These are phyloP conservation scores for Andricus quercusramuli DNA, from an alignment of 2,888 invertebrate species.

Conservation along the genomic window DNA sequence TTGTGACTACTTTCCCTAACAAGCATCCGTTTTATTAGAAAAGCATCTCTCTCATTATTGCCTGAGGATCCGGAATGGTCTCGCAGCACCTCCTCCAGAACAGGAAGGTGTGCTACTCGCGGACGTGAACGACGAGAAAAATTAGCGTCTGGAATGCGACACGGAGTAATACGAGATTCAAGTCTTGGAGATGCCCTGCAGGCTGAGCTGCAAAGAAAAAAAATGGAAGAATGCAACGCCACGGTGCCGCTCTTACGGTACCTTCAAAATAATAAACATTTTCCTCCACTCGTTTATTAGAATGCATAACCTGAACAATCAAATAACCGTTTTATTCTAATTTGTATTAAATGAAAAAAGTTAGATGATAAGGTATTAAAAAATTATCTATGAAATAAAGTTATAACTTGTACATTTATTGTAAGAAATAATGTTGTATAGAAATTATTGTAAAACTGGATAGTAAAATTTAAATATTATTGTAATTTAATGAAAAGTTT, in stretches of 20 bases:
- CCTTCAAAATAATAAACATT: constrained; percentile 36
- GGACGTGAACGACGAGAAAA: constrained; percentile 50
- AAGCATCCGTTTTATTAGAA: neutral
- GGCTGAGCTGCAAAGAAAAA: constrained; percentile 41
- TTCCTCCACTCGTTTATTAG: constrained; percentile 29
- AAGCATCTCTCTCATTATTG: constrained; percentile 23
- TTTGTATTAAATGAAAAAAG: neutral
- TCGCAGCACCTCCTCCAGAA: constrained; percentile 48
- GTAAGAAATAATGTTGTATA: neutral
- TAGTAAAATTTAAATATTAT: neutral
- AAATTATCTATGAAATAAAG: neutral
- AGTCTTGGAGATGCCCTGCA: constrained; percentile 43
- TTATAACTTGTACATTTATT: neutral
- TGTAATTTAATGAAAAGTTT: neutral
- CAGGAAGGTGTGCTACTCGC: constrained; percentile 45
- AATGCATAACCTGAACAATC: constrained; percentile 31
- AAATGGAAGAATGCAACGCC: constrained; percentile 42
- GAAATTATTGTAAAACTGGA: neutral
- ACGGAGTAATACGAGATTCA: constrained; percentile 46
- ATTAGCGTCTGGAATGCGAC: constrained; percentile 56
- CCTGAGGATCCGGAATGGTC: constrained; percentile 45
- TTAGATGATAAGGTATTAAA: too few relatives aligned
- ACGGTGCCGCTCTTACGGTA: constrained; percentile 39
- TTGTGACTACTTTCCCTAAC: neutral
- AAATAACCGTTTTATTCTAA: constrained; percentile 38